A percentile compares a stretch with the other conserved stretches of the same genome.
These are phyloP conservation scores for Drosophila helvetica DNA, from an alignment of 2,888 invertebrate genomes.

Conservation along the genomic window DNA sequence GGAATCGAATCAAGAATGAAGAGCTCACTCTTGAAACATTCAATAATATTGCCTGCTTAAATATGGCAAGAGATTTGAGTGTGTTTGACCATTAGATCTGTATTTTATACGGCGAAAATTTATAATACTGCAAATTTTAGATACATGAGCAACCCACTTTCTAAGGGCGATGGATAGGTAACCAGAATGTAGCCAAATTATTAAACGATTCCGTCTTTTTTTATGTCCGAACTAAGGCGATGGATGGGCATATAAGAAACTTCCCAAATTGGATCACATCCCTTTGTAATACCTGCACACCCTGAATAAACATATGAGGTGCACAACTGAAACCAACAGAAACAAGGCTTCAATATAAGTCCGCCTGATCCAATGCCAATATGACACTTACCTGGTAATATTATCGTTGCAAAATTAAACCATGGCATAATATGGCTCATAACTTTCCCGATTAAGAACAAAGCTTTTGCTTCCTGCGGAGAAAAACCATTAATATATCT, in stretches of 20 bases:
- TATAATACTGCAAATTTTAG: too few species aligned
- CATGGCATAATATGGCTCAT: not conserved
- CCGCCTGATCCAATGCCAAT: not conserved
- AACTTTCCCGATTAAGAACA: not conserved
- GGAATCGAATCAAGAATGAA: not conserved
- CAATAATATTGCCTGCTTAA: too few species aligned
- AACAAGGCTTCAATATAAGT: not conserved
- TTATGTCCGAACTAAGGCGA: not conserved
- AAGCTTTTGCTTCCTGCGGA: not conserved
- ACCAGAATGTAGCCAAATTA: too few species aligned
- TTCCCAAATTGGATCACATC: not conserved
- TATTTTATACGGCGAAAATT: not conserved
- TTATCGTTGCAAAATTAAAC: rapidly evolving
- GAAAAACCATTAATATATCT: not conserved
- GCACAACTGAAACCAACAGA: not conserved
- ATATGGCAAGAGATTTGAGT: not conserved
- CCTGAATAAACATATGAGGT: not conserved
- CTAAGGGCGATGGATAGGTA: not conserved
- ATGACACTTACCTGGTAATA: not conserved
- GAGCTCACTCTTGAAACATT: not conserved
- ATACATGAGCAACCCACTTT: not conserved
- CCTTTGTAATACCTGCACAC: not conserved
- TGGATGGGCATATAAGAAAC: not conserved
- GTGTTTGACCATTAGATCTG: not conserved
- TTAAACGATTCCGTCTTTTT: not conserved